phyloP scores from a whole-genome alignment of 2,888 invertebrate species.

The Sesia bembeciformis region DNA sequence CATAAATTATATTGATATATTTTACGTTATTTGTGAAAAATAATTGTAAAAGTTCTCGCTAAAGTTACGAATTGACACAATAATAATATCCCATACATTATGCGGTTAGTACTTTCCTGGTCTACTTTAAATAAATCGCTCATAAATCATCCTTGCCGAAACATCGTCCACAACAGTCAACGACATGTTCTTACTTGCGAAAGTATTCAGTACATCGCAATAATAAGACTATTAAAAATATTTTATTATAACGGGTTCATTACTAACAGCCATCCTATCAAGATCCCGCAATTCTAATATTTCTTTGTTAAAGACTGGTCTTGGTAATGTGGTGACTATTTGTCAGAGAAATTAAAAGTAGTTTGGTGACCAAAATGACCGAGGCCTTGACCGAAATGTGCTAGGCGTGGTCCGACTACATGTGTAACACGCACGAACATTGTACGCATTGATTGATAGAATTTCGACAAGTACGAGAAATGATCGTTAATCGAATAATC shows the following conservation, averaged over 20 bases:
- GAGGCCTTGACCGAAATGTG: slow-evolving; percentile 50
- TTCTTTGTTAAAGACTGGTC: slow-evolving; percentile 3
- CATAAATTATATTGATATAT: too few relatives aligned
- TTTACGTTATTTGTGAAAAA: too few relatives aligned
- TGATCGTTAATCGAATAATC: too few relatives aligned
- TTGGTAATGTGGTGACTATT: slow-evolving; percentile 5
- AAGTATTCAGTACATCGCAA: neutral
- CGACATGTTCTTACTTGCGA: neutral
- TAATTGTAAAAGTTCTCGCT: too few relatives aligned
- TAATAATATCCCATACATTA: too few relatives aligned
- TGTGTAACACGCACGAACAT: neutral
- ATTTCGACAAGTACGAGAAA: neutral
- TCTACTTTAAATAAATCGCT: neutral
- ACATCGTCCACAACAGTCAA: neutral
- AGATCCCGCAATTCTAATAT: neutral
- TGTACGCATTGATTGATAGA: neutral
- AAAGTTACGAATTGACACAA: too few relatives aligned
- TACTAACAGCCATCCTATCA: neutral
- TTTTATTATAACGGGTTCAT: neutral
- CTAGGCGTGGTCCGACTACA: slow-evolving; percentile 30
- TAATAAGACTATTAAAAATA: neutral
- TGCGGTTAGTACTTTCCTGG: too few relatives aligned
- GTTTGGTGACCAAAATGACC: slow-evolving; percentile 31
- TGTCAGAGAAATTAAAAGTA: slow-evolving; percentile 29
- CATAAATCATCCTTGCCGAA: neutral